These are phyloP conservation scores for Neodiprion lecontei DNA, from an alignment of 1,140 invertebrate species.

Conservation along the genomic window DNA sequence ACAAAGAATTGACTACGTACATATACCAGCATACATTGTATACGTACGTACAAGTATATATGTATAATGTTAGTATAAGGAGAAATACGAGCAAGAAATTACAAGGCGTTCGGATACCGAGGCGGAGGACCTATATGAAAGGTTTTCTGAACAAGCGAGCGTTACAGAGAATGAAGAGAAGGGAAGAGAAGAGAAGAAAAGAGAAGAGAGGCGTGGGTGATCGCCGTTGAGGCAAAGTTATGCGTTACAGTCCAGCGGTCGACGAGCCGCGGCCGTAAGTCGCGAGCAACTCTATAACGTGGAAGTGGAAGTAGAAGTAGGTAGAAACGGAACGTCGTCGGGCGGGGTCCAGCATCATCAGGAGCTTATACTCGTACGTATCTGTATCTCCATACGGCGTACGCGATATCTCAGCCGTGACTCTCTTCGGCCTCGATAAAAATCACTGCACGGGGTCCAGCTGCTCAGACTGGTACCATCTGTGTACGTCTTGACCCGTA, in stretches of 20 bases:
- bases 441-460: slow-evolving; percentile 3
- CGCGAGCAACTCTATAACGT: not conserved
- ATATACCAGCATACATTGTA: no score
- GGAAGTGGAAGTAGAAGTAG: not conserved
- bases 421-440: not conserved
- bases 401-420: not conserved
- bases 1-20: no score
- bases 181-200: not conserved
- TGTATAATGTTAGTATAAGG: not conserved
- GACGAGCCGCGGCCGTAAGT: not conserved
- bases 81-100: slow-evolving; percentile 4
- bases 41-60: no score
- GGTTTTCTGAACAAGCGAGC: not conserved
- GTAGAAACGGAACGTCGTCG: not conserved
- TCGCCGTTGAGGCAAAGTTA: not conserved
- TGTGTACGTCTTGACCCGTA: not conserved
- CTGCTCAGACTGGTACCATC: not conserved
- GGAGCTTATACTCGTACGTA: not conserved
- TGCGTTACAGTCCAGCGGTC: not conserved
- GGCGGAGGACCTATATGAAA: not conserved
- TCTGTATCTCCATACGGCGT: not conserved
- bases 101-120: not conserved
- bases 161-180: not conserved
- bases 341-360: not conserved
- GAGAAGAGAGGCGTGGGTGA: not conserved